Base-by-base conservation (phyloP, 2,888 invertebrate genomes). In the Drosophila barbarae region DNA sequence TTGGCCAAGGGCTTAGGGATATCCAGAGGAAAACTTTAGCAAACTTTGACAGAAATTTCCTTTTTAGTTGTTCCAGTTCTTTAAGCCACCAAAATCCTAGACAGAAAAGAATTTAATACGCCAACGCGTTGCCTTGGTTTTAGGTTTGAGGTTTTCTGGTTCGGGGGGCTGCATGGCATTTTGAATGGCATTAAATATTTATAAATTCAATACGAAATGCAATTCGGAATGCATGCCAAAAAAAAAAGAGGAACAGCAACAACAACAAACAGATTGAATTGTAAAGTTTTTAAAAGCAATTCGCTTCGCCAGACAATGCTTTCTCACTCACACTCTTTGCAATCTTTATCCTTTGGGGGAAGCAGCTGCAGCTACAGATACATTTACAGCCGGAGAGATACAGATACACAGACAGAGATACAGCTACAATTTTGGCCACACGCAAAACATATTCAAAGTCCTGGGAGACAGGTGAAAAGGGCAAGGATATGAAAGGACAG, bases 171-270 rank as follows among this genome's bases (percentile, higher is more conserved):
- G 83, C 83, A 84, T 82, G 85, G 84, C 74, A 83, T 82, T 73
- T 77, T 74, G 74, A 83, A 77, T 77, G 69, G 74, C 85, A 88
- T 88, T 87, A 88, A 87, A 88, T 88, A 88, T 88, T 88, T 88
- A 88, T 88, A 87, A 85, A 88, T 88, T 88, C 88, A 88, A 88
- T 88, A 83, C 81, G 83, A 86, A 86, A 86, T 84, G 83, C 85
- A 82, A 84, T 84, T 85, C 71, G 68, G 70, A 84, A 85, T 84
- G 85, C 85, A 84, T 75, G 83, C 85, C 80, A 69, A 74, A 81
- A 76, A 82, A 30, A 26, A n/a, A n/a, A n/a, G 52, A 42, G 50
- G 30, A 46, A n/a, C n/a, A n/a, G 13, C 63, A 55, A 35, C 47
- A 47, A 12, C 58, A 46, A 59, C 68, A 69, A 77, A 56, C 65